Evolutionary conservation across 1,140 invertebrate genomes (phyloP).

Genomic region (Cyclargus thomasi): DNA sequence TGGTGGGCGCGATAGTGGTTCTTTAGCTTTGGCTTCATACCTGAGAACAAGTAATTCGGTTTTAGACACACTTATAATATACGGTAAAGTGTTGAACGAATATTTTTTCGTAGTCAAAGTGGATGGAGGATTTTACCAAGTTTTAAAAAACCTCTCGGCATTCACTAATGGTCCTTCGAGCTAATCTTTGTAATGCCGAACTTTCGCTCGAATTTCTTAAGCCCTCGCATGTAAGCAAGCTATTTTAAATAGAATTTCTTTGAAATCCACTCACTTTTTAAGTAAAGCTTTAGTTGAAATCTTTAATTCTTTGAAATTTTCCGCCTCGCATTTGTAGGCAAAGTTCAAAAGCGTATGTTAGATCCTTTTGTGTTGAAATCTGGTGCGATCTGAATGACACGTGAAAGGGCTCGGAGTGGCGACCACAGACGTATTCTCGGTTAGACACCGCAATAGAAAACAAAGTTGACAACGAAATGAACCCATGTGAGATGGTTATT

Average conservation of each 20-base stretch:
- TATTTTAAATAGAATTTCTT: background rate
- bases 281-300: background rate
- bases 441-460: background rate
- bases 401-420: background rate
- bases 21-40: slow-evolving; percentile 91
- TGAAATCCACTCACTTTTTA: background rate
- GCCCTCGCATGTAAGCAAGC: background rate
- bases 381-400: background rate
- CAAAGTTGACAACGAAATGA: background rate
- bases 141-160: slow-evolving; percentile 1
- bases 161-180: background rate
- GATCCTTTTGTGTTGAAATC: background rate
- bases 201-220: background rate
- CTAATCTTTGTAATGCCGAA: background rate
- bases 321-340: background rate
- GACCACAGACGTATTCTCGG: background rate
- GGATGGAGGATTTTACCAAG: background rate
- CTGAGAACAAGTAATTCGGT: slow-evolving; percentile 63
- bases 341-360: slow-evolving; percentile 1
- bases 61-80: background rate
- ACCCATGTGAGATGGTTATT: too few species aligned
- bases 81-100: background rate
- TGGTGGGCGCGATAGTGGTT: slow-evolving; percentile 96
- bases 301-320: slow-evolving; percentile 1
- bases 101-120: background rate